Percentiles rank a stretch among this genome's conserved stretches.
Evolutionary conservation across 2,888 invertebrate species (phyloP).

Genomic region (Nesidiocoris tenuis): DNA sequence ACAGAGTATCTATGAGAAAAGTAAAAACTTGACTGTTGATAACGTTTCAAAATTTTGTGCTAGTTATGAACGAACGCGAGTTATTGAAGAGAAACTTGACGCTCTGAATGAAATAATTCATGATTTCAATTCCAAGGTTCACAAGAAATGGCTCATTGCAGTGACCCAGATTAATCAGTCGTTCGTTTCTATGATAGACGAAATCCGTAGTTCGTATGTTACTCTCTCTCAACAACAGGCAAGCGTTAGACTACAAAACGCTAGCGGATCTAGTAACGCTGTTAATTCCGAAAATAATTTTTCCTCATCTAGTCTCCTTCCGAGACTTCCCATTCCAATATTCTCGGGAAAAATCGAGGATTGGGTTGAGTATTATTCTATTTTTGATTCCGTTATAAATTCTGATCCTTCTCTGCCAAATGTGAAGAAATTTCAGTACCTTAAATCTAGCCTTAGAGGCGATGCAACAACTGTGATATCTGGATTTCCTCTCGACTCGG

Average conservation of each 20-base stretch:
- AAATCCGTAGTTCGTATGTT: neutral
- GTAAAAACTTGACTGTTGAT: neutral
- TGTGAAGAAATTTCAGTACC: constrained; percentile 36
- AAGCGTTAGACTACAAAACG: no score
- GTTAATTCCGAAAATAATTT: neutral
- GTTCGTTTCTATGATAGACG: constrained; percentile 3
- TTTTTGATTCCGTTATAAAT: constrained; percentile 25
- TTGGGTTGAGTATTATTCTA: constrained; percentile 8
- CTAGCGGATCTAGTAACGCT: neutral
- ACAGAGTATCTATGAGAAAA: constrained; percentile 1
- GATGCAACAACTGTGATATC: constrained; percentile 23
- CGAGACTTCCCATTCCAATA: constrained; percentile 13
- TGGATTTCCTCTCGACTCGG: neutral
- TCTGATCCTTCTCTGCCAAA: neutral
- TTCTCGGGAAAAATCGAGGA: constrained; percentile 24
- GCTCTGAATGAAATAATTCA: neutral
- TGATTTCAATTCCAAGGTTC: neutral
- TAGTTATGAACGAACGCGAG: constrained; percentile 1
- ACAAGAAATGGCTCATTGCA: neutral
- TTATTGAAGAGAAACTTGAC: constrained; percentile 6
- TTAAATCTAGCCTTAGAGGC: constrained; percentile 8
- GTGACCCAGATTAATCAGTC: neutral
- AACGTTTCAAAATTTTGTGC: constrained; percentile 1
- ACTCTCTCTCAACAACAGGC: neutral
- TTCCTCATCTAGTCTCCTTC: constrained; percentile 1